Evolutionary conservation across 2,888 invertebrate species (phyloP), one percentile per base, ranked within the genome.

Genomic region (Hyalella azteca): DNA sequence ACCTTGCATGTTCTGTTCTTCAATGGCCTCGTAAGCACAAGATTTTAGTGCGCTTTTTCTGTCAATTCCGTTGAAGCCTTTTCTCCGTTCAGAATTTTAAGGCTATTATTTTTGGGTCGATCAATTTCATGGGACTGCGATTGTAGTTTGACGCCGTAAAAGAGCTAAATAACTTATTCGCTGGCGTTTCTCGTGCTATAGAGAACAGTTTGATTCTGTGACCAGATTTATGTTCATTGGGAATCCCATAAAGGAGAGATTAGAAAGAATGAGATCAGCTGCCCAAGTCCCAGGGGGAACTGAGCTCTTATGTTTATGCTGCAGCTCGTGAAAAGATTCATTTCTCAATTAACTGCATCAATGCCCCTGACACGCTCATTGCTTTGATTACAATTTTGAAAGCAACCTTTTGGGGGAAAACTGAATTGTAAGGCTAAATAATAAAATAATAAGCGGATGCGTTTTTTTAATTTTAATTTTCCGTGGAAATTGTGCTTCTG

Each of bases 211-310:
- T 66, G 66, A 66, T 66, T 66, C 36, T 66, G 36, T 36, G 66
- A 66, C 66, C 36, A 66, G 66, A 66, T 66, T 66, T 66, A 66
- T n/a, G 66, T 66, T 66, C 66, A 66, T 66, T 66, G 66, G 66
- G 26, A 13, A 66, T 66, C 66, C 66, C 66, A 66, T 66, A 66
- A 66, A 66, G 66, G n/a, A 66, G 39, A 36, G 66, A 66, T 66
- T 66, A 66, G 66, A 66, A 66, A 66, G 66, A 66, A 66, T 29
- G 66, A 66, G 66, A 66, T 66, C 36, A 32, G 66, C 66, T 36
- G 54, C 54, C 22, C 54, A 26, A 26, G 26, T 54, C 19, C 26
- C 26, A 54, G n/a, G 54, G 54, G 54, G 54, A 54, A 54, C 54
- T 22, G 54, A 26, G 9, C 26, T 54, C 54, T 26, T 54, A 26